Conservation (phyloP, 2,113 vertebrate species). For the Abramis brama region DNA sequence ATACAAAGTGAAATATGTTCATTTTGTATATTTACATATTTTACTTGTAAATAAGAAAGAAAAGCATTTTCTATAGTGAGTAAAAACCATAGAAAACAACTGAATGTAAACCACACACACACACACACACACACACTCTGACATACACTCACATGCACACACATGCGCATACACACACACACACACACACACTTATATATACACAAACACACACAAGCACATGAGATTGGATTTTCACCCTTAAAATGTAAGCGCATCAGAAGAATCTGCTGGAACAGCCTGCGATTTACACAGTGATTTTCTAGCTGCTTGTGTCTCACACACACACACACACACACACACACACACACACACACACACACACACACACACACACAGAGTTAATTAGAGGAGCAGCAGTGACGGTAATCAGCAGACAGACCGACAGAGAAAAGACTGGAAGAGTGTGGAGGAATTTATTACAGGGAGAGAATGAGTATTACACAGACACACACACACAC, state of each 20-base stretch:
- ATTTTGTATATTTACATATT: too few relatives aligned
- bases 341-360: conserved; percentile 64
- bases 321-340: conserved; percentile 52
- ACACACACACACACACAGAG: conserved; percentile 63
- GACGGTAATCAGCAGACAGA: background rate
- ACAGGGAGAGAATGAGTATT: background rate
- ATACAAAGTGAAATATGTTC: too few relatives aligned
- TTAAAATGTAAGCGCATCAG: conserved; percentile 75
- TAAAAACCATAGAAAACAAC: background rate
- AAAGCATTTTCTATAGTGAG: background rate
- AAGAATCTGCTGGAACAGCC: conserved; percentile 70
- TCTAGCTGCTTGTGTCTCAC: conserved; percentile 61
- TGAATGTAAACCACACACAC: background rate
- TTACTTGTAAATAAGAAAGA: too few relatives aligned
- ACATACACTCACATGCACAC: too few relatives aligned
- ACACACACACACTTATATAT: conserved; percentile 41
- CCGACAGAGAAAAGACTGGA: background rate
- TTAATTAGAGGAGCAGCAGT: conserved; percentile 3
- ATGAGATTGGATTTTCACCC: conserved; percentile 76
- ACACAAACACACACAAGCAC: conserved; percentile 45
- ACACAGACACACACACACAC: conserved; percentile 1
- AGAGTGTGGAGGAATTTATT: conserved; percentile 25
- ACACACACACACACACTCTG: background rate
- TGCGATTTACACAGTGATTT: conserved; percentile 77
- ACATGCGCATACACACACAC: background rate